These are phyloP conservation scores for Galerucella pusilla DNA, from an alignment of 2,888 invertebrate species.

Conservation along the genomic window DNA sequence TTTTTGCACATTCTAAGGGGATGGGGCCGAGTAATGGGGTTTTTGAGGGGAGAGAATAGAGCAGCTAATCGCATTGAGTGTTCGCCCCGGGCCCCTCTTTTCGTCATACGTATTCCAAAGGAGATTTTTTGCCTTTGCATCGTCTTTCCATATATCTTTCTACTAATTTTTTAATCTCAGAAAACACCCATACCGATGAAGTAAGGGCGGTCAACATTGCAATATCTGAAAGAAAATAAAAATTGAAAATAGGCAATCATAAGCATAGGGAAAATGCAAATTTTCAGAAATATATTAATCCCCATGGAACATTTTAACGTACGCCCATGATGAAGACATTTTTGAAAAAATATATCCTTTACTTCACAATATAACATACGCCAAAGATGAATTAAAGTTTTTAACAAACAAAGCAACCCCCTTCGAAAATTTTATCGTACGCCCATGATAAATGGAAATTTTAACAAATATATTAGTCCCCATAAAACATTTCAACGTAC, in stretches of 20 bases:
- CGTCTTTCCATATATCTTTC: conserved; percentile 79
- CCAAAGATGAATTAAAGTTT: no score
- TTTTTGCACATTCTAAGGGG: conserved; percentile 56
- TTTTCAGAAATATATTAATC: not conserved
- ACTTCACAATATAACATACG: no score
- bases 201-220: conserved; percentile 90
- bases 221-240: conserved; percentile 77
- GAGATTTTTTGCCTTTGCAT: conserved; percentile 61
- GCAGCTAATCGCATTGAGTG: conserved; percentile 62
- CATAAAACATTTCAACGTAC: no score
- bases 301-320: no score
- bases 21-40: conserved; percentile 55
- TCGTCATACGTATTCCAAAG: conserved; percentile 82
- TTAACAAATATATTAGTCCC: no score
- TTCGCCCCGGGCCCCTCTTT: conserved; percentile 64
- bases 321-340: no score
- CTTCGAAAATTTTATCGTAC: no score
- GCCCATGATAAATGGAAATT: no score
- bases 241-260: not conserved
- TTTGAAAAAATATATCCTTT: no score
- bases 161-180: conserved; percentile 90
- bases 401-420: no score
- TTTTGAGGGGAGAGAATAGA: conserved; percentile 54
- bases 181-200: conserved; percentile 95
- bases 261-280: not conserved